These are phyloP conservation scores for Prionailurus bengalensis DNA, from an alignment of 2,113 vertebrate genomes.

Conservation along the genomic window DNA sequence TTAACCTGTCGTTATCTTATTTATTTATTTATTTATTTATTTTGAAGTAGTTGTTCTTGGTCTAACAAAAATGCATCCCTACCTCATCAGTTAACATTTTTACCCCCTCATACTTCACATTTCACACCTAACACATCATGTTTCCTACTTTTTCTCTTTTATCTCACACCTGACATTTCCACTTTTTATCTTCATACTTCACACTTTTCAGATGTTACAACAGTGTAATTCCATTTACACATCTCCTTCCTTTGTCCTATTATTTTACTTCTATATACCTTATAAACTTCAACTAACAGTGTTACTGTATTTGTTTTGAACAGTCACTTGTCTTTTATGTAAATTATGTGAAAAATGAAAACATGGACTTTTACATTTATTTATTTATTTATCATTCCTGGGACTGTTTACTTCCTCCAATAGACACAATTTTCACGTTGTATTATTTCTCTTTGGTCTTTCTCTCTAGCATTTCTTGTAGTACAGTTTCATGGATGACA, in stretches of 20 bases:
- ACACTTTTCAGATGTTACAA: background rate
- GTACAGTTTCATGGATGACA: background rate
- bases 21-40: background rate
- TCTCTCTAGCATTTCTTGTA: background rate
- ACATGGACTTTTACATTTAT: background rate
- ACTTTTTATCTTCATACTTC: background rate
- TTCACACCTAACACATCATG: background rate
- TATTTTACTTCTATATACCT: background rate
- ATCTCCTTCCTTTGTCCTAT: background rate
- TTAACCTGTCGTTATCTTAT: background rate
- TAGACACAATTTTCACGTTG: background rate
- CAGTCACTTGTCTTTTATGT: background rate
- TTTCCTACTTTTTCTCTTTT: background rate
- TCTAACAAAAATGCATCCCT: background rate
- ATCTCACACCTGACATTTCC: background rate
- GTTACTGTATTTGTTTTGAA: slow-evolving; percentile 9
- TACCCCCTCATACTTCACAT: background rate
- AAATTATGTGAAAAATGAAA: slow-evolving; percentile 16
- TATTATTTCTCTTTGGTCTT: slow-evolving; percentile 9
- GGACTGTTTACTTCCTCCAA: background rate
- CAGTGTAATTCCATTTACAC: background rate
- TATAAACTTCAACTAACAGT: background rate
- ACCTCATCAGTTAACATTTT: background rate
- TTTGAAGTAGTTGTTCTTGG: background rate
- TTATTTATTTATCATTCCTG: background rate